Conservation (phyloP, 2,888 invertebrate genomes). For the Eugnorisma glareosa region DNA sequence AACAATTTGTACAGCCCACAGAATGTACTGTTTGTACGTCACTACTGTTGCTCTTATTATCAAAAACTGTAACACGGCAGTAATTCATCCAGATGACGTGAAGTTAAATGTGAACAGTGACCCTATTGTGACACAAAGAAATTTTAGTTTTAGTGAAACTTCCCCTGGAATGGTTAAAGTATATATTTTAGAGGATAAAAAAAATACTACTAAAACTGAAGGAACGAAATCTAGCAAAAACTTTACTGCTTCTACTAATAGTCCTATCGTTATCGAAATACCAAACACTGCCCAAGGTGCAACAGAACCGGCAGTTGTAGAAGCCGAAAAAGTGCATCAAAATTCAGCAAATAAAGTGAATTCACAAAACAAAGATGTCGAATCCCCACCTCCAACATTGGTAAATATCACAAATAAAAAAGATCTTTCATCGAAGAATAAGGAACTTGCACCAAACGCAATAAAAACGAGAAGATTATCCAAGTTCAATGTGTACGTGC, state of each 20-base stretch:
- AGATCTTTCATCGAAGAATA: background rate
- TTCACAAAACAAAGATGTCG: background rate
- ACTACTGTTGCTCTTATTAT: constrained; percentile 30
- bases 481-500: constrained; percentile 47
- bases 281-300: background rate
- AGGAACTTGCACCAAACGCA: background rate
- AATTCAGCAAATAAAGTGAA: constrained; percentile 8
- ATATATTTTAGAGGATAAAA: constrained; percentile 16
- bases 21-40: constrained; percentile 48
- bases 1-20: constrained; percentile 33
- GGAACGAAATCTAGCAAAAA: background rate
- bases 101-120: constrained; percentile 52
- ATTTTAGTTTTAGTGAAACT: constrained; percentile 3
- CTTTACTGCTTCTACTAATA: background rate
- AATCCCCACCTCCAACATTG: background rate
- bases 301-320: too few relatives aligned
- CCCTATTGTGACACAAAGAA: constrained; percentile 8
- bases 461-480: constrained; percentile 23
- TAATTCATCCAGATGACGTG: constrained; percentile 39
- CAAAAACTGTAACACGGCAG: constrained; percentile 17
- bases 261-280: background rate
- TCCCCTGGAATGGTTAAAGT: constrained; percentile 24
- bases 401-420: background rate
- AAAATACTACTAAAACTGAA: background rate
- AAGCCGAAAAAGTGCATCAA: background rate